A percentile compares a stretch with the other conserved stretches of the same genome.
Conservation (phyloP, 2,113 vertebrate genomes). For the Meles meles region DNA sequence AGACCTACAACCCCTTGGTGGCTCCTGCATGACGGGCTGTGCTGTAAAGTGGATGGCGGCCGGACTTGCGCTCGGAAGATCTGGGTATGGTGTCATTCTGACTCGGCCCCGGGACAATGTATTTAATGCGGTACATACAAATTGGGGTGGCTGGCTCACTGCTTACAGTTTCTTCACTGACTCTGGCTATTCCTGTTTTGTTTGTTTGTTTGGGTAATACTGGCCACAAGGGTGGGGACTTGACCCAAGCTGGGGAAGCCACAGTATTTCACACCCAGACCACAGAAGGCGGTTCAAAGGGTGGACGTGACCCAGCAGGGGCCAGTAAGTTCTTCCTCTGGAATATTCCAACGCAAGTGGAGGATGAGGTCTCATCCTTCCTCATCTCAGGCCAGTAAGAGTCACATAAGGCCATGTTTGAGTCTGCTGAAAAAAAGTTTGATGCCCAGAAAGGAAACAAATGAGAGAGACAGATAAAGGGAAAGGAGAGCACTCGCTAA, state of each 20-base stretch:
- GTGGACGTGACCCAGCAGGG: neutral
- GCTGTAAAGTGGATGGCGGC: neutral
- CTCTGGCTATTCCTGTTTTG: neutral
- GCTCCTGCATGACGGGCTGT: too few relatives aligned
- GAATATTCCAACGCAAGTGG: neutral
- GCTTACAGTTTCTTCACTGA: neutral
- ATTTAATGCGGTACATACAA: neutral
- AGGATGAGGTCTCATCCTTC: neutral
- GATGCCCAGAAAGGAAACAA: neutral
- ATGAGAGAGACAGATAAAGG: neutral
- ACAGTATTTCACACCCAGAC: neutral
- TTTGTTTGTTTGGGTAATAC: slow-evolving; percentile 13
- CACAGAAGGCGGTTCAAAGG: neutral
- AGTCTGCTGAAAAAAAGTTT: neutral
- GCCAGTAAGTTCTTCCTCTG: neutral
- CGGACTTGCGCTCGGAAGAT: neutral
- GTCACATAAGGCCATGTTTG: neutral
- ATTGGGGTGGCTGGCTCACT: neutral
- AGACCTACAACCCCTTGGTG: neutral
- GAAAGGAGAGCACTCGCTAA: neutral
- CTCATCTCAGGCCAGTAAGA: neutral
- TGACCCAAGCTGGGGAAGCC: neutral
- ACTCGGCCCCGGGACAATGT: neutral
- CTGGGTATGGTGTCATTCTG: neutral
- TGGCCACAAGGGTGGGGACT: neutral